Conservation (phyloP, 1,140 invertebrate species). For the Mylabris phalerata region DNA sequence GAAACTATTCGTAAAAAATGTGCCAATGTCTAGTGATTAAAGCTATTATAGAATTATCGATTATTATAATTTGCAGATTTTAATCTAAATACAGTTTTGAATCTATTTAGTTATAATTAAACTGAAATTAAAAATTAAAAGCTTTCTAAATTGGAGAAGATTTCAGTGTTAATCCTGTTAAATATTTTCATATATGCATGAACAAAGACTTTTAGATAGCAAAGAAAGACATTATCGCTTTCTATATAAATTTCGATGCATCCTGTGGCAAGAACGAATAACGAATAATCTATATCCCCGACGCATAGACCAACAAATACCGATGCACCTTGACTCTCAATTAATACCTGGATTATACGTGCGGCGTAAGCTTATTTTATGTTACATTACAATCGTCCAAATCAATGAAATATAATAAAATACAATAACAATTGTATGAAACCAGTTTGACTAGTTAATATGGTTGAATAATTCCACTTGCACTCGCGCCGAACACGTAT, state of each 20-base stretch:
- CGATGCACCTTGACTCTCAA: slow-evolving; percentile 34
- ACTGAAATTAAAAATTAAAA: too few relatives aligned
- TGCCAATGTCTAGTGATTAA: too few relatives aligned
- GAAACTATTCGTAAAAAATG: too few relatives aligned
- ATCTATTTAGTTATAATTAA: too few relatives aligned
- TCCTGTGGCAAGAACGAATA: slow-evolving; percentile 22
- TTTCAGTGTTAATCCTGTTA: too few relatives aligned
- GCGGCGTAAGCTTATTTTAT: slow-evolving; percentile 34
- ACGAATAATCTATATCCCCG: slow-evolving; percentile 33
- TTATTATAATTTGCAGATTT: too few relatives aligned
- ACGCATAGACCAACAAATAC: slow-evolving; percentile 33
- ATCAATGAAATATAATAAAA: background rate
- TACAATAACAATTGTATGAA: slow-evolving; percentile 5
- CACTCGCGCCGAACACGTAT: slow-evolving; percentile 25
- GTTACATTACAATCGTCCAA: slow-evolving; percentile 22
- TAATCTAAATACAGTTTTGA: too few relatives aligned
- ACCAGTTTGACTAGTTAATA: slow-evolving; percentile 1
- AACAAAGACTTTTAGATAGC: too few relatives aligned
- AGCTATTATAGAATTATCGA: too few relatives aligned
- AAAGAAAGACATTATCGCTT: too few relatives aligned
- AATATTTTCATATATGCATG: too few relatives aligned
- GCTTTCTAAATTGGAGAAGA: too few relatives aligned
- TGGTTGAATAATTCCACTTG: slow-evolving; percentile 15
- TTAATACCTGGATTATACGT: slow-evolving; percentile 30
- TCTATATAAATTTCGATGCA: slow-evolving; percentile 28